Conservation (phyloP, 2,888 invertebrate genomes). For the Mesorhabditis sp. region DNA sequence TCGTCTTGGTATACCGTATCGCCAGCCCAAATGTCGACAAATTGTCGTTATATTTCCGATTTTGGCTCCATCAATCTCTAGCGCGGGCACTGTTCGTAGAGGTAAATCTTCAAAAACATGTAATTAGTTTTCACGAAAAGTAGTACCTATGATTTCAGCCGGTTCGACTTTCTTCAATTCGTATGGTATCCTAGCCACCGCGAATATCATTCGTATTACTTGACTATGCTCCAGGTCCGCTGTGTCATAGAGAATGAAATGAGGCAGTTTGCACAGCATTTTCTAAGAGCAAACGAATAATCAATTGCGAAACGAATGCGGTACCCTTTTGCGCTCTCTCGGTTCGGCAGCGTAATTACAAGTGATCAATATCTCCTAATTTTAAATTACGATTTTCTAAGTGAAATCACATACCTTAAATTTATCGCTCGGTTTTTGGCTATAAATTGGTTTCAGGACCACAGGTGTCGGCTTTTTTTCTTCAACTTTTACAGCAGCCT, state of each 20-base stretch:
- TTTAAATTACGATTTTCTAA: too few relatives aligned
- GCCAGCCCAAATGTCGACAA: conserved; percentile 42
- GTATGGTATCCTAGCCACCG: conserved; percentile 28
- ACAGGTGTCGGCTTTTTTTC: too few relatives aligned
- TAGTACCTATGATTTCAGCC: conserved; percentile 29
- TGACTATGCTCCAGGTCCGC: background rate
- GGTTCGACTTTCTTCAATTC: conserved; percentile 30
- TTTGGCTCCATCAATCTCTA: conserved; percentile 34
- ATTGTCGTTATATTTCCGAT: conserved; percentile 35
- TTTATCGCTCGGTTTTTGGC: too few relatives aligned
- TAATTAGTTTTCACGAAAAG: too few relatives aligned
- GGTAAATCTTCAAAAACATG: conserved; percentile 28
- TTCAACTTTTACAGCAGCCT: too few relatives aligned
- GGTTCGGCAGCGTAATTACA: background rate
- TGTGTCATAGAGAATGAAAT: background rate
- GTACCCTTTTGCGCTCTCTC: background rate
- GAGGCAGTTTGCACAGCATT: background rate
- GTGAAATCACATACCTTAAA: too few relatives aligned
- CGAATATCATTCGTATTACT: conserved; percentile 39
- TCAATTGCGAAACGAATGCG: background rate
- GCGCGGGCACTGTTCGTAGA: conserved; percentile 33
- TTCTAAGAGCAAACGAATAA: background rate
- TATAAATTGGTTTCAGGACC: too few relatives aligned
- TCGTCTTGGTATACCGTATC: conserved; percentile 28
- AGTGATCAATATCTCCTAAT: conserved; percentile 2